Conservation (phyloP, 2,797 vertebrate species). For the Nyctalus aviator region DNA sequence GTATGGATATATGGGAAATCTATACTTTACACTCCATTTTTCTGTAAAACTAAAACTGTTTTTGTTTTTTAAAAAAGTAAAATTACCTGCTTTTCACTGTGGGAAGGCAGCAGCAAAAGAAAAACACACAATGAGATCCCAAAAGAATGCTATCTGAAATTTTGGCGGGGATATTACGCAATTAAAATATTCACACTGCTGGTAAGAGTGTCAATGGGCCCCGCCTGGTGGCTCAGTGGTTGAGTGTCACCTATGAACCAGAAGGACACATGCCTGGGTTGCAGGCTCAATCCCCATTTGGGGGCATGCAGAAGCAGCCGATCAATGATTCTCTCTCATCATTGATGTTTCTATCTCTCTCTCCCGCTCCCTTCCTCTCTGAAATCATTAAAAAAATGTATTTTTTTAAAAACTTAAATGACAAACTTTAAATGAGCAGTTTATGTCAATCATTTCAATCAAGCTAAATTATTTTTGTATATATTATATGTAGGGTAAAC, state of each 20-base stretch:
- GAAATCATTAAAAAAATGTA: too few relatives aligned
- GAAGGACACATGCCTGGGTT: too few relatives aligned
- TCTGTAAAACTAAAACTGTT: neutral
- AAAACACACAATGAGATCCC: neutral
- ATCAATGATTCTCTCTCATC: too few relatives aligned
- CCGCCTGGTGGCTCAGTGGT: too few relatives aligned
- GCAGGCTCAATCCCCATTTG: too few relatives aligned
- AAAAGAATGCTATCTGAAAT: neutral
- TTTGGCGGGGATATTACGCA: neutral
- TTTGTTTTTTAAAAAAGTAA: neutral
- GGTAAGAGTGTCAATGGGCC: neutral
- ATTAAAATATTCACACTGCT: neutral
- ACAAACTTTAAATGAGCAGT: neutral
- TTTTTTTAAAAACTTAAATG: neutral
- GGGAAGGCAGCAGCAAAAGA: neutral
- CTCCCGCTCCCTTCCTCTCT: too few relatives aligned
- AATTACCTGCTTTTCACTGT: neutral
- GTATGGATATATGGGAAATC: neutral
- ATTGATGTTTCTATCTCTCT: too few relatives aligned
- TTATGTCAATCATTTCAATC: neutral
- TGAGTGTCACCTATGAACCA: too few relatives aligned
- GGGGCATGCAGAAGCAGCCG: too few relatives aligned
- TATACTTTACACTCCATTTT: neutral
- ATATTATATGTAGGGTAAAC: neutral
- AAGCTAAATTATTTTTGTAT: conserved; percentile 1